Conservation (phyloP, 92 coral and sea anemone genomes). For the Meandrina meandrites region DNA sequence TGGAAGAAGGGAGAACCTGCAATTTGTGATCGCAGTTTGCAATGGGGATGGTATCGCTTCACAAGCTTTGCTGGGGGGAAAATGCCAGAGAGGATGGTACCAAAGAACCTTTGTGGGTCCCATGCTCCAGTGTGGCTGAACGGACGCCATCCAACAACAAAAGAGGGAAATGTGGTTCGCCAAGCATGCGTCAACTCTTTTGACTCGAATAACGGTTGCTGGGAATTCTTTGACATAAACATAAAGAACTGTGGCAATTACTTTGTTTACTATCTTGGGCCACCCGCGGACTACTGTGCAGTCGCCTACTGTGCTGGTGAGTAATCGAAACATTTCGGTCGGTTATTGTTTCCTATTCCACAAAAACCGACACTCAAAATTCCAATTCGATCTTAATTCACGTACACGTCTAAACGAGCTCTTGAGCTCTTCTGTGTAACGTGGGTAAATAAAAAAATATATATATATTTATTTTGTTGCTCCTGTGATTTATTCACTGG, state of each 20-base stretch:
- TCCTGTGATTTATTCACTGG: no score
- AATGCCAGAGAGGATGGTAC: slow-evolving; percentile 7
- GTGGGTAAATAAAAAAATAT: no score
- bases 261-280: slow-evolving; percentile 28
- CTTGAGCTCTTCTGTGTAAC: no score
- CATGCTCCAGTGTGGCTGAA: slow-evolving; percentile 33
- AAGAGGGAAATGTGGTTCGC: slow-evolving; percentile 1
- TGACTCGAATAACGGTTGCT: background rate
- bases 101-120: slow-evolving; percentile 21
- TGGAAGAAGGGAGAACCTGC: slow-evolving; percentile 19
- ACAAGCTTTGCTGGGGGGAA: slow-evolving; percentile 15
- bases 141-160: background rate
- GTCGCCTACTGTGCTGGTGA: slow-evolving; percentile 37
- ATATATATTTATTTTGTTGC: no score
- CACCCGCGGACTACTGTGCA: slow-evolving; percentile 18
- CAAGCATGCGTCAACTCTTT: slow-evolving; percentile 11
- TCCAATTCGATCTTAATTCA: no score
- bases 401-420: no score
- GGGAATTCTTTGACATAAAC: background rate
- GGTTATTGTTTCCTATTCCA: no score
- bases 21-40: slow-evolving; percentile 7
- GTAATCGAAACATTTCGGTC: background rate
- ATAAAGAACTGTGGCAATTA: background rate
- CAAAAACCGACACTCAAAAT: no score
- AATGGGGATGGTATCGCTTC: slow-evolving; percentile 42